phyloP scores from a whole-genome alignment of 2,797 vertebrate species.

The Poliocrania exsul region DNA sequence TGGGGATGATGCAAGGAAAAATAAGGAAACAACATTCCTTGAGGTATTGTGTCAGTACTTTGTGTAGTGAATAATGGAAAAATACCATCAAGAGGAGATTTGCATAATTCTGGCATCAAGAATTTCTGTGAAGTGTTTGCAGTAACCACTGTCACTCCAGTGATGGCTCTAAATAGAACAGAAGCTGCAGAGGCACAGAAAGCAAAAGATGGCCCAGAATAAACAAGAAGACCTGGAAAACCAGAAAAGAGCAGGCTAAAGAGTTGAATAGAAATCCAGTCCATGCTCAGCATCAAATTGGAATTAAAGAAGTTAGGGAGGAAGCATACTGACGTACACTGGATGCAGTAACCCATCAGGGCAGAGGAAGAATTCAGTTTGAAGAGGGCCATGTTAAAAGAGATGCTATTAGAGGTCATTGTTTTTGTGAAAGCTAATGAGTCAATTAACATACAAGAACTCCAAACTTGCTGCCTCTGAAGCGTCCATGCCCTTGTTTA shows the following conservation, averaged over 20 bases:
- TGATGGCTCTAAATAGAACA: background rate
- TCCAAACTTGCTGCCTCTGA: background rate
- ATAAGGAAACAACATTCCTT: background rate
- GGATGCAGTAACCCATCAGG: background rate
- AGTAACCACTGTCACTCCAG: background rate
- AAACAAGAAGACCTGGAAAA: background rate
- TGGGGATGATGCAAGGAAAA: background rate
- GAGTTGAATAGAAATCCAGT: background rate
- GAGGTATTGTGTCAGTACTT: slow-evolving; percentile 17
- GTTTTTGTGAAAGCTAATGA: background rate
- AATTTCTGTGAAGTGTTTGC: background rate
- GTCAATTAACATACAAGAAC: background rate
- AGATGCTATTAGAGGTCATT: background rate
- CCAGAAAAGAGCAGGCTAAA: background rate
- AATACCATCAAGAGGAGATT: background rate
- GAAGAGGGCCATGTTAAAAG: background rate
- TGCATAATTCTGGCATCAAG: background rate
- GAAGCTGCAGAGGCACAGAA: background rate
- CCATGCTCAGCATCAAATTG: background rate
- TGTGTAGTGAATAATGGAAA: background rate
- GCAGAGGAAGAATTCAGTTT: background rate
- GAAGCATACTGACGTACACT: background rate
- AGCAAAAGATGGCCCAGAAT: background rate
- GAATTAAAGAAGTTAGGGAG: background rate
- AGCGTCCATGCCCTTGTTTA: background rate